Percentiles rank a stretch among this genome's conserved stretches.
Evolutionary conservation across 2,888 invertebrate species (phyloP).

Genomic region (Tupiocoris notatus): DNA sequence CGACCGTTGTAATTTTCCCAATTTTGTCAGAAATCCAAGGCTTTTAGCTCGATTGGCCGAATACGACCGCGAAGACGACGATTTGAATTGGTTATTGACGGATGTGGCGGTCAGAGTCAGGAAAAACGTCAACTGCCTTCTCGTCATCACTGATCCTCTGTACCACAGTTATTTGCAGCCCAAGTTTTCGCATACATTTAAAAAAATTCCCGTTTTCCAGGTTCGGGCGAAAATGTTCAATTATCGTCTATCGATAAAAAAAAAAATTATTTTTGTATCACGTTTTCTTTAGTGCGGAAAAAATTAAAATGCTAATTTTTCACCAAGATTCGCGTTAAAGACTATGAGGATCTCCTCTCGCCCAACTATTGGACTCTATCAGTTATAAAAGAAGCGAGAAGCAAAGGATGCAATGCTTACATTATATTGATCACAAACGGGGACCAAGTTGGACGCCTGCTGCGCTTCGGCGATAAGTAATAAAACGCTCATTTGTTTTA

Average conservation of each 20-base stretch:
- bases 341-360: constrained; percentile 64
- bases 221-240: constrained; percentile 5
- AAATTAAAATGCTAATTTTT: too few relatives aligned
- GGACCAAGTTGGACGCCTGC: constrained; percentile 64
- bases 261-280: not conserved
- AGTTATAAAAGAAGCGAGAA: constrained; percentile 59
- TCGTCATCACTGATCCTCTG: constrained; percentile 40
- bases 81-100: constrained; percentile 43
- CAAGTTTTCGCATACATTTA: constrained; percentile 24
- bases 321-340: constrained; percentile 62
- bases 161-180: constrained; percentile 34
- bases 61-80: constrained; percentile 24
- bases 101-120: constrained; percentile 37
- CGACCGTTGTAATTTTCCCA: not conserved
- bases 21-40: not conserved
- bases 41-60: constrained; percentile 28
- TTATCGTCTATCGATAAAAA: not conserved
- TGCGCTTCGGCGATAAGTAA: constrained; percentile 70
- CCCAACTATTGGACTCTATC: constrained; percentile 63
- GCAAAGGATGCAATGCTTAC: constrained; percentile 69
- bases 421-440: constrained; percentile 72
- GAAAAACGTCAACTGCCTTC: constrained; percentile 38
- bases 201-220: constrained; percentile 40
- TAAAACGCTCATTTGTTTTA: not conserved
- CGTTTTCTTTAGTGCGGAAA: constrained; percentile 48